A percentile compares a stretch with the other conserved stretches of the same genome.
Evolutionary conservation across 2,797 vertebrate species (phyloP).

Genomic region (Muscicapa striata): DNA sequence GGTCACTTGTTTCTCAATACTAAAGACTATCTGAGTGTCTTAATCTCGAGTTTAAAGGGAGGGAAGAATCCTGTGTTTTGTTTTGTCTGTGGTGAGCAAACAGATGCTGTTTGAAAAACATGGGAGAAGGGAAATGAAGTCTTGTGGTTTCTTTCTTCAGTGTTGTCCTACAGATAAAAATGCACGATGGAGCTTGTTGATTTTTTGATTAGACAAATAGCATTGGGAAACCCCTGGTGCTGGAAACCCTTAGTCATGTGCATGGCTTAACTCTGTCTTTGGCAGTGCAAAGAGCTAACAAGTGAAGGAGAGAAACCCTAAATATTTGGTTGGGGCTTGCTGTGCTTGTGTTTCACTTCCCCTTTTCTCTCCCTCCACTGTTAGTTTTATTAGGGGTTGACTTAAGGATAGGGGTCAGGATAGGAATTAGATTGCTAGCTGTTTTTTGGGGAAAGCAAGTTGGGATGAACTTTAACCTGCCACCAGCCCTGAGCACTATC

Average conservation of each 20-base stretch:
- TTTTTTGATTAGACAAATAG: slow-evolving; percentile 37
- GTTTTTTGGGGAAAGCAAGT: neutral
- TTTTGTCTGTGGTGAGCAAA: slow-evolving; percentile 21
- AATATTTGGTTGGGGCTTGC: neutral
- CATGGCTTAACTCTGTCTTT: neutral
- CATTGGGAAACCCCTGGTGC: neutral
- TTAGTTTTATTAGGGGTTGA: neutral
- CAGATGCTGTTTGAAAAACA: slow-evolving; percentile 23
- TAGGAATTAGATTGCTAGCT: accelerated
- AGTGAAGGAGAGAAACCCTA: neutral
- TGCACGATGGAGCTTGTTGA: neutral
- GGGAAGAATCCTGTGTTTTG: slow-evolving; percentile 8
- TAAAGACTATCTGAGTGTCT: neutral
- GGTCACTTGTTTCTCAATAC: neutral
- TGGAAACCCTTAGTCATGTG: neutral
- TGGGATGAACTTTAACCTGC: neutral
- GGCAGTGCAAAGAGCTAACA: neutral
- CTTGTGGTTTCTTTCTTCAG: neutral
- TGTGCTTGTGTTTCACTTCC: neutral
- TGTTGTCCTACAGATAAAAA: neutral
- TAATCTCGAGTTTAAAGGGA: slow-evolving; percentile 14
- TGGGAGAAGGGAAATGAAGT: slow-evolving; percentile 26
- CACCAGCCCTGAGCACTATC: neutral
- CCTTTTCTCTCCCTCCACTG: neutral
- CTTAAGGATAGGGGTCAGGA: neutral